Evolutionary conservation across 2,113 vertebrate species (phyloP).

Genomic region (Tachuris rubrigastra): DNA sequence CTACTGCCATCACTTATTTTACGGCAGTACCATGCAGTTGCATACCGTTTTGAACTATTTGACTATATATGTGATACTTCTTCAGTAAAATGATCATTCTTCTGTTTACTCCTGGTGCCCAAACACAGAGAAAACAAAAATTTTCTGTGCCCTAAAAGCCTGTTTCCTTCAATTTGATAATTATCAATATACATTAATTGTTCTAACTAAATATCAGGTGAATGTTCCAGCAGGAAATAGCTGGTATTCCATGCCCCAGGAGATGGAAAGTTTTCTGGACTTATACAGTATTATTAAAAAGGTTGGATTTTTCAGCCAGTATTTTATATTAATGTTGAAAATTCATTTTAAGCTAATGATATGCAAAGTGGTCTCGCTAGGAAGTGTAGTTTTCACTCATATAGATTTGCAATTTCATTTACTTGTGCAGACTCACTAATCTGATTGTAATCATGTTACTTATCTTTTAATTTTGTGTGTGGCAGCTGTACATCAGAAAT

Average conservation of each 20-base stretch:
- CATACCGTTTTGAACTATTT: not conserved
- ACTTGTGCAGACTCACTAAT: slow-evolving; percentile 67
- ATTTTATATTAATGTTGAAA: slow-evolving; percentile 26
- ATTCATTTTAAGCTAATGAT: slow-evolving; percentile 66
- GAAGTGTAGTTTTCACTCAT: slow-evolving; percentile 51
- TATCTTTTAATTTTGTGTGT: slow-evolving; percentile 73
- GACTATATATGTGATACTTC: not conserved
- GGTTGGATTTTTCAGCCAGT: slow-evolving; percentile 4
- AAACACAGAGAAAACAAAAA: not conserved
- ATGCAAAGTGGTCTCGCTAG: slow-evolving; percentile 63
- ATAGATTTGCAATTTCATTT: slow-evolving; percentile 63
- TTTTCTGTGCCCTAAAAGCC: not conserved
- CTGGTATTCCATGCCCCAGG: not conserved
- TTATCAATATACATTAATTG: not conserved
- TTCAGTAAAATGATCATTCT: not conserved
- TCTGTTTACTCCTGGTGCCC: not conserved
- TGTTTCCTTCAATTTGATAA: not conserved
- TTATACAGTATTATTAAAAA: not conserved
- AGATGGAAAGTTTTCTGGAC: not conserved
- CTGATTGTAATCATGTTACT: slow-evolving; percentile 73
- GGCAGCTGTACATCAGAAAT: slow-evolving; percentile 67
- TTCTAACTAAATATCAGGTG: not conserved
- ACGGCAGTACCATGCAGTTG: not conserved
- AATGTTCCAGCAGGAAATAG: slow-evolving; percentile 6
- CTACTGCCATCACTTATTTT: not conserved